A percentile compares a stretch with the other conserved stretches of the same genome.
Conservation (phyloP, 2,888 invertebrate species). For the Platerodrilus igneus region DNA sequence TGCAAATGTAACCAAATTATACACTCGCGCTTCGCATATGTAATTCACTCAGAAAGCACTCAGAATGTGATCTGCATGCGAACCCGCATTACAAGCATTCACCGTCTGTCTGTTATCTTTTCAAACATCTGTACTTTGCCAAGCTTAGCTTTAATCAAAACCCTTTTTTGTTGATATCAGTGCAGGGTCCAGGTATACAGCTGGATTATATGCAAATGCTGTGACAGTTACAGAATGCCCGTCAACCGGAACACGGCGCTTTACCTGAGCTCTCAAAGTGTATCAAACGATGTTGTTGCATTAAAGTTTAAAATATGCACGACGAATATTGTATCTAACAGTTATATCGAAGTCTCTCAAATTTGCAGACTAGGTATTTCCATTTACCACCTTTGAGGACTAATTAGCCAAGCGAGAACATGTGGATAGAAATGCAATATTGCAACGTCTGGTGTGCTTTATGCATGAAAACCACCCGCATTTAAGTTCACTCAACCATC, state of each 20-base stretch:
- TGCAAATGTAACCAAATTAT: conserved; percentile 49
- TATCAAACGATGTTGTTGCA: no score
- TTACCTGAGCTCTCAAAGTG: conserved; percentile 17
- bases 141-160: conserved; percentile 30
- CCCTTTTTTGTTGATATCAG: conserved; percentile 32
- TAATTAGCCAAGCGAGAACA: no score
- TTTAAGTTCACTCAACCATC: no score
- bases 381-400: no score
- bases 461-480: no score
- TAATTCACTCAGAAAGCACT: conserved; percentile 36
- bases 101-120: conserved; percentile 33
- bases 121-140: conserved; percentile 36
- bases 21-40: conserved; percentile 46
- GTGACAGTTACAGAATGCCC: conserved; percentile 37
- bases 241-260: conserved; percentile 28
- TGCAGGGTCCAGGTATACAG: conserved; percentile 35
- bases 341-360: no score
- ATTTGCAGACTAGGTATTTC: no score
- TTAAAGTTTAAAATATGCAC: no score
- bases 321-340: no score
- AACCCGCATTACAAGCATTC: conserved; percentile 11
- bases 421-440: no score
- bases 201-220: conserved; percentile 28
- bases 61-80: conserved; percentile 23
- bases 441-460: no score